These are phyloP conservation scores for Lerema accius DNA, from an alignment of 1,140 invertebrate genomes.

Conservation along the genomic window DNA sequence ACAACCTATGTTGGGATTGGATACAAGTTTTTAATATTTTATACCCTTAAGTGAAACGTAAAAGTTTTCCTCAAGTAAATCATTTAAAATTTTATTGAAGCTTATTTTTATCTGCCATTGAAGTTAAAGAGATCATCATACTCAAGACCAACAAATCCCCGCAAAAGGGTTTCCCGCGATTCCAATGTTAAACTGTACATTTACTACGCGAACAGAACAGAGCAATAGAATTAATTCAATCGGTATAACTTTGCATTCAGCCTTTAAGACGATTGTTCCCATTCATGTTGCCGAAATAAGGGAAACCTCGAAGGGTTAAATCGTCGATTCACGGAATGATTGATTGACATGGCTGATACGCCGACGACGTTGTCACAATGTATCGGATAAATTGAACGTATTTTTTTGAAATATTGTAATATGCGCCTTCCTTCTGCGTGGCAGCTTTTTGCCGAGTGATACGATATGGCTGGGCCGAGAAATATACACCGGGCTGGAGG, in stretches of 20 bases:
- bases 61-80: no score
- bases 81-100: no score
- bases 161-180: constrained; percentile 47
- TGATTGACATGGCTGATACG: constrained; percentile 48
- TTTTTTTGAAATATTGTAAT: constrained; percentile 6
- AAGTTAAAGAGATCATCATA: constrained; percentile 37
- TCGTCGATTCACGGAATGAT: constrained; percentile 59
- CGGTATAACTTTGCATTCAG: constrained; percentile 68
- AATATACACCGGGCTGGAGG: no score
- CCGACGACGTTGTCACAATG: constrained; percentile 18
- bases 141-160: constrained; percentile 47
- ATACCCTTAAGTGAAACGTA: no score
- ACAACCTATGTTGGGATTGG: no score
- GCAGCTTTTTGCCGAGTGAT: not conserved
- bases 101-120: constrained; percentile 2
- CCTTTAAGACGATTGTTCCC: constrained; percentile 69
- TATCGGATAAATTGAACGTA: constrained; percentile 4
- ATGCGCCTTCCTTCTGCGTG: not conserved
- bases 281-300: constrained; percentile 67
- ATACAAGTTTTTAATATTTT: no score
- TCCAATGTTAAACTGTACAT: constrained; percentile 67
- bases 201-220: constrained; percentile 63
- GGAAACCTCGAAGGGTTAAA: constrained; percentile 66
- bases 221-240: constrained; percentile 80
- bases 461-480: no score